Evolutionary conservation across 2,113 vertebrate species (phyloP), one percentile per base, ranked within the genome.

Genomic region (Lanius ludovicianus): DNA sequence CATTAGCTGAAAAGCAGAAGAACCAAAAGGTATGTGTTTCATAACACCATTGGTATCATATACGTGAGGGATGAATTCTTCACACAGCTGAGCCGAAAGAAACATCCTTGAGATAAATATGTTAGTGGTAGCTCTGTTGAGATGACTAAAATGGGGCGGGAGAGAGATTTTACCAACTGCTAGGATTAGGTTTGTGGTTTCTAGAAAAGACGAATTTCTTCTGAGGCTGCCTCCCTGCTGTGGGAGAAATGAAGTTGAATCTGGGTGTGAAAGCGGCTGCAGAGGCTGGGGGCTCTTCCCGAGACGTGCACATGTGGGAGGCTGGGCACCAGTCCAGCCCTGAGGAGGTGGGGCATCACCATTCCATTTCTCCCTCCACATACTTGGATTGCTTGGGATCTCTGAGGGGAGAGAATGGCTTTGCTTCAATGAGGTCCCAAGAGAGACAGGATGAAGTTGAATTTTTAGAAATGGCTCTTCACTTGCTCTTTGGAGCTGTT

Each of bases 261-360:
- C 21, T 79, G 55, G 33, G 23, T 0, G 1, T 80, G 79, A 89
- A 87, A 62, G 21, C 0, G 33, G 70, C 75, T 88, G 89, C 20
- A 22, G 78, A 14, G 31, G 55, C 77, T 76, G 73, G 49, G 60
- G 37, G 23, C 24, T 49, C 28, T 28, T 56, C 62, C 69, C 0
- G 1, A 67, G n/a, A 18, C 0, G 0, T 28, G 52, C 13, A 10
- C 0, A 0, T 28, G n/a, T 25, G 49, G 82, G 33, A 57, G 33
- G 24, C 44, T 47, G 41, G 46, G 46, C 46, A 31, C 23, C 52
- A 65, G 35, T 4, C 68, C 71, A 63, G 42, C 24, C 60, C 71
- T n/a, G n/a, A 13, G 35, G 33, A 46, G 46, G 1, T 24, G 25
- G 5, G 33, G 11, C 7, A 37, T 41, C 52, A 42, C 12, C 19